These are phyloP conservation scores for Thaleichthys pacificus DNA, from an alignment of 2,797 vertebrate species.

Conservation along the genomic window DNA sequence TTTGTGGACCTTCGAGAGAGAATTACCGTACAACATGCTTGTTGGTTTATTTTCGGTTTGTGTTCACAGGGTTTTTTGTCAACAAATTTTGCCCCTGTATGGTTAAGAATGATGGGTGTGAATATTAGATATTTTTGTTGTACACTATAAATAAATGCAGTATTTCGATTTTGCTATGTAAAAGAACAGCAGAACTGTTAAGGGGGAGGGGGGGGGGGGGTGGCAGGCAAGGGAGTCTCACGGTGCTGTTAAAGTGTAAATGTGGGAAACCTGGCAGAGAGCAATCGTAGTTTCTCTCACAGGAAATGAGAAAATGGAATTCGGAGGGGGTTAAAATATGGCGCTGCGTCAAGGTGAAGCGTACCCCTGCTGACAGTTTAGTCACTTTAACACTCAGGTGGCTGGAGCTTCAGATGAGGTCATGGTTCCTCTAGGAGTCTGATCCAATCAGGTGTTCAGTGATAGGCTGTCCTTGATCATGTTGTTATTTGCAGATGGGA, in stretches of 20 bases:
- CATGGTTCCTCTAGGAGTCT: neutral
- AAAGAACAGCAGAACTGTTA: neutral
- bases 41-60: no score
- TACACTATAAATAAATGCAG: neutral
- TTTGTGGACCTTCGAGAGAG: neutral
- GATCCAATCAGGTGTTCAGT: neutral
- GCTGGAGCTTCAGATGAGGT: neutral
- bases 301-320: conserved; percentile 34
- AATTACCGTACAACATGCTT: no score
- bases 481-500: neutral
- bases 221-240: conserved; percentile 36
- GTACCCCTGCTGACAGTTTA: conserved; percentile 10
- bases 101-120: no score
- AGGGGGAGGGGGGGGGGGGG: neutral
- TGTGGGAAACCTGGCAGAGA: conserved; percentile 60
- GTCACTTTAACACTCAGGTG: neutral
- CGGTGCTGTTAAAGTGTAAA: conserved; percentile 59
- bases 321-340: conserved; percentile 2
- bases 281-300: conserved; percentile 45
- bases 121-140: neutral
- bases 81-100: neutral
- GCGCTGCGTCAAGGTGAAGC: conserved; percentile 13
- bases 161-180: neutral
- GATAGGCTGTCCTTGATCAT: neutral
- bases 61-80: neutral